Conservation (phyloP, 2,888 invertebrate species). For the Xestia sexstrigata region DNA sequence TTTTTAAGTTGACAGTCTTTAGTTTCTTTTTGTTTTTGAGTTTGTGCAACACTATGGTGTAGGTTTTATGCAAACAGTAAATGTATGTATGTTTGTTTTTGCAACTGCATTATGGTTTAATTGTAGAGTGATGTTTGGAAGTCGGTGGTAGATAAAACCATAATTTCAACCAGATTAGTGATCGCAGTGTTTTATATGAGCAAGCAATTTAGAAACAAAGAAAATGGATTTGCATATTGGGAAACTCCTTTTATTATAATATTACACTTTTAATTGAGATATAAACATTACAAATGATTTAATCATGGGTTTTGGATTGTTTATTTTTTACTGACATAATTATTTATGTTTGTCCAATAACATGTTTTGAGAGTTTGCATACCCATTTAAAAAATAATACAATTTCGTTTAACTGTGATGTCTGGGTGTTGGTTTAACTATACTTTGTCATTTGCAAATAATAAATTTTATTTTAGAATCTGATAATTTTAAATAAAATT, state of each 20-base stretch:
- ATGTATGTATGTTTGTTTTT: conserved; percentile 47
- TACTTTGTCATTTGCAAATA: conserved; percentile 82
- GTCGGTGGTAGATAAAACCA: neutral
- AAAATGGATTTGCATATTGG: neutral
- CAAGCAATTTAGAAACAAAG: neutral
- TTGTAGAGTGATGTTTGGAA: neutral
- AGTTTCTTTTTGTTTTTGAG: conserved; percentile 39
- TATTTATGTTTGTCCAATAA: conserved; percentile 60
- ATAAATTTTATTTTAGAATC: conserved; percentile 35
- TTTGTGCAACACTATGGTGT: conserved; percentile 36
- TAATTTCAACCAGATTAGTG: conserved; percentile 17
- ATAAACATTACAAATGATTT: conserved; percentile 56
- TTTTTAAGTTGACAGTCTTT: conserved; percentile 46
- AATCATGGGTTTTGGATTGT: conserved; percentile 55
- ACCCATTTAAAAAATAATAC: conserved; percentile 66
- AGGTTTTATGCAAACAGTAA: conserved; percentile 25
- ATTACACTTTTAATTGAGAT: conserved; percentile 23
- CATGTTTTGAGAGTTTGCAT: conserved; percentile 68
- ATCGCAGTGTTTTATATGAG: conserved; percentile 15
- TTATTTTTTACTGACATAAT: conserved; percentile 60
- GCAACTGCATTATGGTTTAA: neutral
- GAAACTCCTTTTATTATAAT: conserved; percentile 6
- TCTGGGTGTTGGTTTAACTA: conserved; percentile 86
- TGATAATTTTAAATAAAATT: neutral
- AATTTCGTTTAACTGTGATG: conserved; percentile 82